Evolutionary conservation across 2,797 vertebrate genomes (phyloP).

Genomic region (Lepidocolaptes lacrymiger): DNA sequence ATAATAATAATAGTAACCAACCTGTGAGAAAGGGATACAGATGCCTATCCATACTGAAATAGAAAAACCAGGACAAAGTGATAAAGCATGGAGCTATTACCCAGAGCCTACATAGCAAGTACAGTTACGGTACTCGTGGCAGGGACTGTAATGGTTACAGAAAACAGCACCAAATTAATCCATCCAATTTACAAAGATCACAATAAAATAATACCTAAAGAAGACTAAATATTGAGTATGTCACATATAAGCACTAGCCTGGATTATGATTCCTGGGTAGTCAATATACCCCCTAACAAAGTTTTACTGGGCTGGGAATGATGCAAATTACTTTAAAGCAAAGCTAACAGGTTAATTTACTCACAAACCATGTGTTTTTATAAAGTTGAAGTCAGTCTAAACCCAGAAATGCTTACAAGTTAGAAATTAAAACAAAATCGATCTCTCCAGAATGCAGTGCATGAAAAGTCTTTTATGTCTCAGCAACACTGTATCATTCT

Average conservation of each 20-base stretch:
- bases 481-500: neutral
- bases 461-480: neutral
- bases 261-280: neutral
- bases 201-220: slow-evolving; percentile 12
- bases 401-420: neutral
- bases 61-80: neutral
- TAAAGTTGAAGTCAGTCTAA: neutral
- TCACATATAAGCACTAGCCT: slow-evolving; percentile 29
- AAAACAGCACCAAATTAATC: slow-evolving; percentile 65
- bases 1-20: slow-evolving; percentile 67
- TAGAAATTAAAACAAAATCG: neutral
- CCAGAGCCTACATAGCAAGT: slow-evolving; percentile 24
- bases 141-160: slow-evolving; percentile 23
- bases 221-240: slow-evolving; percentile 48
- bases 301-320: neutral
- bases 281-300: neutral
- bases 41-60: slow-evolving; percentile 36
- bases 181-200: slow-evolving; percentile 50
- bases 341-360: neutral
- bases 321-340: slow-evolving; percentile 21
- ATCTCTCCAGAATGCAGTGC: neutral
- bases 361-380: neutral
- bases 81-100: slow-evolving; percentile 61
- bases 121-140: slow-evolving; percentile 44
- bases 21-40: slow-evolving; percentile 35